Conservation (phyloP, 1,140 invertebrate species). For the Listronotus bonariensis region DNA sequence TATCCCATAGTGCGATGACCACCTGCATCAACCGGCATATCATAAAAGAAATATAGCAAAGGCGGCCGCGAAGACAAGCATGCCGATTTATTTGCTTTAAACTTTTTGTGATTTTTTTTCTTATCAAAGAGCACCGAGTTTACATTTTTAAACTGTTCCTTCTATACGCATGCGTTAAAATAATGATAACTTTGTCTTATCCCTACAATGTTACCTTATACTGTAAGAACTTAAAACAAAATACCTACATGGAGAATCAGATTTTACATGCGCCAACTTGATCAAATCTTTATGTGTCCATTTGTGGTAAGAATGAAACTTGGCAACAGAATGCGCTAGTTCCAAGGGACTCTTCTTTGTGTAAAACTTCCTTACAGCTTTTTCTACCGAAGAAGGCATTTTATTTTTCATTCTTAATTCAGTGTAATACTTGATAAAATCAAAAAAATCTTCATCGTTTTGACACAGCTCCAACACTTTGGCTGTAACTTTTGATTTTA, state of each 20-base stretch:
- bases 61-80: too few relatives aligned
- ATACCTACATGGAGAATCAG: slow-evolving; percentile 55
- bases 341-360: slow-evolving; percentile 59
- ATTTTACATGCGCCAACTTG: slow-evolving; percentile 64
- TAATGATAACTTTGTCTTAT: too few relatives aligned
- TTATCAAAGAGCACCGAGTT: too few relatives aligned
- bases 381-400: slow-evolving; percentile 62
- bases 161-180: too few relatives aligned
- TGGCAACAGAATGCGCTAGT: slow-evolving; percentile 63
- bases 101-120: too few relatives aligned
- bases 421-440: slow-evolving; percentile 61
- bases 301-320: slow-evolving; percentile 61
- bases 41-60: too few relatives aligned
- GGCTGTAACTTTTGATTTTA: slow-evolving; percentile 55
- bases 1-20: too few relatives aligned
- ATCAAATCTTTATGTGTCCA: slow-evolving; percentile 73
- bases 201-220: too few relatives aligned
- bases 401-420: slow-evolving; percentile 51
- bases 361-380: slow-evolving; percentile 64
- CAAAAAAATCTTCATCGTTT: slow-evolving; percentile 60
- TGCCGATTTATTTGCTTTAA: too few relatives aligned
- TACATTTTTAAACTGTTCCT: too few relatives aligned
- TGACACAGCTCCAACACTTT: slow-evolving; percentile 57
- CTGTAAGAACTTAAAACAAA: neutral
- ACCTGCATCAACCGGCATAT: too few relatives aligned